phyloP scores from a whole-genome alignment of 2,113 vertebrate genomes.

The Chaetodon trifascialis region DNA sequence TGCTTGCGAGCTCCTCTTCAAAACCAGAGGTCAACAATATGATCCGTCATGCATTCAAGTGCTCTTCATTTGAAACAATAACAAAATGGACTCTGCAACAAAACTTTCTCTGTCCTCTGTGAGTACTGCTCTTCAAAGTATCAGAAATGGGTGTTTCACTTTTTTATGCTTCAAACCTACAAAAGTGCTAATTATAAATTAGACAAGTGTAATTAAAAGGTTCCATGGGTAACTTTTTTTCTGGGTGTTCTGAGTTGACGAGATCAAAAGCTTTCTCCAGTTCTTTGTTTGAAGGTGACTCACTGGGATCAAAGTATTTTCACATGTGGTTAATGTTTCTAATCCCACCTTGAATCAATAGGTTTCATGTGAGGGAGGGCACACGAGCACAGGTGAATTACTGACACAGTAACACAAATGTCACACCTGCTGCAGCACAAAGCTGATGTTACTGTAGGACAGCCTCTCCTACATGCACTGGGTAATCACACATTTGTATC shows the following conservation, averaged over 20 bases:
- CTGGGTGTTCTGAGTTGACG: neutral
- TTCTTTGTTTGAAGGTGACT: constrained; percentile 17
- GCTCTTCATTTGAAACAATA: neutral
- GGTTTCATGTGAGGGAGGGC: neutral
- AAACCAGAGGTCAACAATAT: neutral
- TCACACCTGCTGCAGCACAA: too few relatives aligned
- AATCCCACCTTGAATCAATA: constrained; percentile 13
- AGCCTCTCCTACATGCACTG: too few relatives aligned
- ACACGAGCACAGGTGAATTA: neutral
- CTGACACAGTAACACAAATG: neutral
- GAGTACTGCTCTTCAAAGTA: neutral
- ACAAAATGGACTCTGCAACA: neutral
- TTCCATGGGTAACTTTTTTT: neutral
- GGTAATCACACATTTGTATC: neutral
- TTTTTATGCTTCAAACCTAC: neutral
- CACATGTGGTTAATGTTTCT: constrained; percentile 29
- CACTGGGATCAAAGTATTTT: constrained; percentile 32
- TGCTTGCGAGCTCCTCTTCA: neutral
- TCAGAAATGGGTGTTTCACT: neutral
- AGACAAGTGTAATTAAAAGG: constrained; percentile 15
- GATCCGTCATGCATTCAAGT: neutral
- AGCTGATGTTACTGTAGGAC: neutral
- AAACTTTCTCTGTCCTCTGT: neutral
- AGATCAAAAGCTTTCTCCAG: constrained; percentile 17
- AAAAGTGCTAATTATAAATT: neutral